Base-by-base conservation (phyloP, 2,797 vertebrate genomes). In the Fistularia commersonii region DNA sequence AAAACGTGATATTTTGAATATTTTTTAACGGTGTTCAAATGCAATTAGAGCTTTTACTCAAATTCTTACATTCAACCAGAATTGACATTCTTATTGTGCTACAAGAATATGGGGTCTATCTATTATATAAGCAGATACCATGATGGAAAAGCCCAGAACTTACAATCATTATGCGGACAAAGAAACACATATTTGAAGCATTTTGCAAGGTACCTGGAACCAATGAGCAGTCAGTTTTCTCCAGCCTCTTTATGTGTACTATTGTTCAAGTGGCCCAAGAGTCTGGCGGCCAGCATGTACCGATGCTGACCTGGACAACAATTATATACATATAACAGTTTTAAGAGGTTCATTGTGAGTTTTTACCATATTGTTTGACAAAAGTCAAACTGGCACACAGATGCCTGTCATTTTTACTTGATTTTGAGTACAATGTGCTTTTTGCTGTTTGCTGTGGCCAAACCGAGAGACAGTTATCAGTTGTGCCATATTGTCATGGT, bases 401-500 rank as follows among this genome's bases (percentile, higher is more conserved):
- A 23, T 23, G 23, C 23, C 23, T 23, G 23, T 23, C 23, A 23
- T 23, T 2, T 23, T 23, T 23, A 23, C 6, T 12, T 23, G 44
- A 43, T 5, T 0, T 23, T 0, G 44, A 8, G 1, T 14, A 34
- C 3, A 2, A n/a, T 39, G 45, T 8, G 12, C 33, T 5, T 0
- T 23, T 23, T 23, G 23, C 41, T 8, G 44, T 38, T 35, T 1
- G 7, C 45, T 11, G 38, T 12, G 45, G 44, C 33, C 32, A 5
- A 10, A 4, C 42, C 10, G 0, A 23, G 48, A 49, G 66, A 52
- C 44, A 1, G 51, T 60, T 53, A 45, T 47, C 14, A 0, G 48
- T 54, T 50, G 59, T 60, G 63, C 55, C 69, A 40, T 50, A 60
- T 56, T 74, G 67, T 56, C 49, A 6, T 41, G 44, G 62, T 7